Evolutionary conservation across 1,140 invertebrate genomes (phyloP).

Genomic region (Drosophila hydei): DNA sequence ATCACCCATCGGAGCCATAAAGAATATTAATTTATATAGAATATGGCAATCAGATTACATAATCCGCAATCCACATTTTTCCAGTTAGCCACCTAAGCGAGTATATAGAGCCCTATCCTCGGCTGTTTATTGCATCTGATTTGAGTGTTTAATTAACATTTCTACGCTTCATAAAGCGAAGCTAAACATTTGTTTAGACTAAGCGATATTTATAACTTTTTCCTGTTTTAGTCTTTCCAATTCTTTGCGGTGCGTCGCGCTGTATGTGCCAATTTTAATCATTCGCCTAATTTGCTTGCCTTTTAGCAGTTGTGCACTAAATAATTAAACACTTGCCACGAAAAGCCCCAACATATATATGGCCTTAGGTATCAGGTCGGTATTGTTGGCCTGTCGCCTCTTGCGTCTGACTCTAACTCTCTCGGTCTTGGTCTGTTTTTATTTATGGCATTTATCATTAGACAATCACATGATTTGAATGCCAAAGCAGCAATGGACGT

Average conservation of each 20-base stretch:
- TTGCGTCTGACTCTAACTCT: background rate
- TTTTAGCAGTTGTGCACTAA: constrained; percentile 41
- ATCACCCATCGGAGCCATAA: constrained; percentile 16
- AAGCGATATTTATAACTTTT: constrained; percentile 15
- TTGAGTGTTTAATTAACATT: constrained; percentile 34
- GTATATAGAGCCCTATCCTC: constrained; percentile 8
- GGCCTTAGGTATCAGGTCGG: constrained; percentile 20
- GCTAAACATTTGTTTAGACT: constrained; percentile 10
- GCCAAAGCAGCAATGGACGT: constrained; percentile 46
- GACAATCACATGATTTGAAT: constrained; percentile 67
- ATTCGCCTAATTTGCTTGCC: constrained; percentile 23
- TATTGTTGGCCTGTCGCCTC: constrained; percentile 20
- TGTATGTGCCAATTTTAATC: constrained; percentile 24
- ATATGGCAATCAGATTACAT: constrained; percentile 10
- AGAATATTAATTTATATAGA: constrained; percentile 29
- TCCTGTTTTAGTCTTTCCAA: constrained; percentile 4
- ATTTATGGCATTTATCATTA: constrained; percentile 68
- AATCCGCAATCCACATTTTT: background rate
- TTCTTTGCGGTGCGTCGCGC: background rate
- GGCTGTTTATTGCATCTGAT: constrained; percentile 28
- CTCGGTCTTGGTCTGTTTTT: constrained; percentile 42
- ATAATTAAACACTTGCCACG: constrained; percentile 34
- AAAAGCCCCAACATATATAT: constrained; percentile 21
- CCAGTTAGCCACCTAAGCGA: constrained; percentile 9
- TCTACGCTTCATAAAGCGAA: constrained; percentile 7